phyloP scores from a whole-genome alignment of 2,797 vertebrate genomes.

The Microcaecilia unicolor region DNA sequence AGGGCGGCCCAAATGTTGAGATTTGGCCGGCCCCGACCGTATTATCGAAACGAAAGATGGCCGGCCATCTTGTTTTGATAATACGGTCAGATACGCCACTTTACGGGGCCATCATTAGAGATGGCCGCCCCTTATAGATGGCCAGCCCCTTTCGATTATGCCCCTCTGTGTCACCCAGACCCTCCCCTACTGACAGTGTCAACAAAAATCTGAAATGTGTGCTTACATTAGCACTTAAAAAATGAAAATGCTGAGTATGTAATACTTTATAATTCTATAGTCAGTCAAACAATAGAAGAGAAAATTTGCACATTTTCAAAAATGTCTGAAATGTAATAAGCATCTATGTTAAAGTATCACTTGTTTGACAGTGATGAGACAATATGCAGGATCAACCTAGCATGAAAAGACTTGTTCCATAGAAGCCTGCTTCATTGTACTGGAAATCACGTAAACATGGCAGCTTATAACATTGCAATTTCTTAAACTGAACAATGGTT shows the following conservation, averaged over 20 bases:
- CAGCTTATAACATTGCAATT: slow-evolving; percentile 30
- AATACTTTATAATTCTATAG: slow-evolving; percentile 13
- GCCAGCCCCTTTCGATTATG: too few species aligned
- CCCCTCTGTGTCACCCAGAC: too few species aligned
- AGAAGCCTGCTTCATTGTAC: slow-evolving; percentile 14
- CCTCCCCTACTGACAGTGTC: slow-evolving; percentile 3
- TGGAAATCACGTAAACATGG: slow-evolving; percentile 27
- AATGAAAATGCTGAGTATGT: slow-evolving; percentile 10
- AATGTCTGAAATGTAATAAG: not conserved
- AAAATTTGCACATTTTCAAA: not conserved
- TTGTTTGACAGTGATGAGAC: not conserved
- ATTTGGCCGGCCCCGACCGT: too few species aligned
- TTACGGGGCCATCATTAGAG: too few species aligned
- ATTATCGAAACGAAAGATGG: too few species aligned
- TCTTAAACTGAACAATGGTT: slow-evolving; percentile 27
- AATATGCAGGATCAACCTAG: slow-evolving; percentile 7
- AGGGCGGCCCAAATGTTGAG: too few species aligned
- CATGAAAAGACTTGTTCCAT: slow-evolving; percentile 20
- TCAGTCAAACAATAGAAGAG: not conserved
- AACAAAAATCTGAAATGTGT: not conserved
- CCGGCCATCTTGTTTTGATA: too few species aligned
- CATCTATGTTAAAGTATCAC: not conserved
- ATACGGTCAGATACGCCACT: too few species aligned
- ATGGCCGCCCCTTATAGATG: too few species aligned
- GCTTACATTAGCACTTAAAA: slow-evolving; percentile 7